These are phyloP conservation scores for Takifugu ocellatus DNA, from an alignment of 2,797 vertebrate genomes.

Conservation along the genomic window DNA sequence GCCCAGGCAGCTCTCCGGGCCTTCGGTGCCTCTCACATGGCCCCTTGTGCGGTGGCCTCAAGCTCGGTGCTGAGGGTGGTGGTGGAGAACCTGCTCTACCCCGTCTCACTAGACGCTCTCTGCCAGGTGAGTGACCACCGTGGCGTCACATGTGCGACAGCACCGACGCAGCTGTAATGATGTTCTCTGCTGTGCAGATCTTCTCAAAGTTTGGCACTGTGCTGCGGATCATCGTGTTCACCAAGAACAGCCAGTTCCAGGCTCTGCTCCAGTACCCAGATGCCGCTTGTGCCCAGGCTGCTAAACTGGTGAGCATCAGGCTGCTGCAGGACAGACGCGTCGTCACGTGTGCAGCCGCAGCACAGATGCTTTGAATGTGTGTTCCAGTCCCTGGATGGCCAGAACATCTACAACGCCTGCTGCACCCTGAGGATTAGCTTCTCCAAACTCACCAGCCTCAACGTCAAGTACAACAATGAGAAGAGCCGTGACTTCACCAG, in stretches of 20 bases:
- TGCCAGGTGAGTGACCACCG: slow-evolving; percentile 81
- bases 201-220: slow-evolving; percentile 96
- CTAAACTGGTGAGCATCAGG: slow-evolving; percentile 87
- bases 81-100: slow-evolving; percentile 95
- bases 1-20: slow-evolving; percentile 93
- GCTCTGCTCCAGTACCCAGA: slow-evolving; percentile 90
- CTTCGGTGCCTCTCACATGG: slow-evolving; percentile 82
- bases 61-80: slow-evolving; percentile 92
- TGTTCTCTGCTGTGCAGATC: slow-evolving; percentile 75
- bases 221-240: slow-evolving; percentile 94
- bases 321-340: not conserved
- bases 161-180: too few relatives aligned
- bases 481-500: slow-evolving; percentile 95
- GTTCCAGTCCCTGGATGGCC: slow-evolving; percentile 87
- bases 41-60: slow-evolving; percentile 70
- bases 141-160: too few relatives aligned
- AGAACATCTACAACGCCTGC: slow-evolving; percentile 96
- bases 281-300: slow-evolving; percentile 85
- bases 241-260: slow-evolving; percentile 97
- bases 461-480: slow-evolving; percentile 96
- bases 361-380: not conserved
- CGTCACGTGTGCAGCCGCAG: not conserved
- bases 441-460: slow-evolving; percentile 93
- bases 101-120: slow-evolving; percentile 89
- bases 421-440: slow-evolving; percentile 94